Evolutionary conservation across 2,797 vertebrate species (phyloP).

Genomic region (Protosalanx chinensis): DNA sequence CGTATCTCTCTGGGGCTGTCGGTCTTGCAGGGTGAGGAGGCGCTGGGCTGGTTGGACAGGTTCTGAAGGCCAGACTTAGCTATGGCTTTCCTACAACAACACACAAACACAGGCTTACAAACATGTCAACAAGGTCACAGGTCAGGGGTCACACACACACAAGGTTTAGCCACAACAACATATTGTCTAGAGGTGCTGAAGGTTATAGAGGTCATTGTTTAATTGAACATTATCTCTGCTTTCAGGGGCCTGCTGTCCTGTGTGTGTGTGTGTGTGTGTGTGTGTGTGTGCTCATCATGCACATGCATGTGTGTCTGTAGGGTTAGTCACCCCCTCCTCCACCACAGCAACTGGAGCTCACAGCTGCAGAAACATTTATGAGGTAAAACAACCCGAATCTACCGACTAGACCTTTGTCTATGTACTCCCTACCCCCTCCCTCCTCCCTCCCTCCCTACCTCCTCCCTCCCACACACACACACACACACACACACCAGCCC

Average conservation of each 20-base stretch:
- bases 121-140: not conserved
- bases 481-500: constrained; percentile 5
- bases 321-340: too few species aligned
- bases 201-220: not conserved
- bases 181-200: not conserved
- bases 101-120: constrained; percentile 1
- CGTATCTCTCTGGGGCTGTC: constrained; percentile 76
- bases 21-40: constrained; percentile 44
- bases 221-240: not conserved
- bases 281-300: not conserved
- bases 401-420: not conserved
- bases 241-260: too few species aligned
- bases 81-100: constrained; percentile 85
- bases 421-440: not conserved
- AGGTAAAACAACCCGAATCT: too few species aligned
- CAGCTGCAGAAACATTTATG: too few species aligned
- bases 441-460: not conserved
- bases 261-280: not conserved
- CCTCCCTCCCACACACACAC: not conserved
- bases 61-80: constrained; percentile 85
- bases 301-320: not conserved
- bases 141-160: not conserved
- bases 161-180: not conserved
- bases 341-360: too few species aligned
- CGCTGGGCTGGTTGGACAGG: constrained; percentile 66